These are phyloP conservation scores for Trachymyrmex septentrionalis DNA, from an alignment of 1,140 invertebrate genomes.

Conservation along the genomic window DNA sequence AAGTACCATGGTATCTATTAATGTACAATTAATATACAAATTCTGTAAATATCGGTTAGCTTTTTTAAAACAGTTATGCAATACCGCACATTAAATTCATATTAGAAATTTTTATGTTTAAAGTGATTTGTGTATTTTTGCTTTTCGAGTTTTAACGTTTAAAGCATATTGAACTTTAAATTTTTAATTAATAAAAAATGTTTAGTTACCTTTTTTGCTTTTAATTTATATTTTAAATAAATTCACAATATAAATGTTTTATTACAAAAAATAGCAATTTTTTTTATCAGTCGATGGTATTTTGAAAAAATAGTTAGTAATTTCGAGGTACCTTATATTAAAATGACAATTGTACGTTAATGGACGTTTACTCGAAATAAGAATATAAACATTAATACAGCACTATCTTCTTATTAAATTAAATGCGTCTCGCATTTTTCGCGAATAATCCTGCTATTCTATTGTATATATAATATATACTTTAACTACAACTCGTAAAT, in stretches of 20 bases:
- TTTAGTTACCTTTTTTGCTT: neutral
- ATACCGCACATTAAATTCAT: neutral
- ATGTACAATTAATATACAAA: neutral
- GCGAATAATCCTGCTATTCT: neutral
- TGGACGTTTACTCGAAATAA: neutral
- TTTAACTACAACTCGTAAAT: neutral
- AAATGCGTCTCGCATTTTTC: neutral
- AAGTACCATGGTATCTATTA: conserved; percentile 2
- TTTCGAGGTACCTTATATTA: neutral
- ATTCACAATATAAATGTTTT: neutral
- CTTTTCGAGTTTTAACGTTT: neutral
- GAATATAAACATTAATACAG: neutral
- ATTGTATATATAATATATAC: too few relatives aligned
- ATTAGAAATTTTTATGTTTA: neutral
- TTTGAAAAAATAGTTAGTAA: neutral
- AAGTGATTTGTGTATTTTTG: conserved; percentile 9
- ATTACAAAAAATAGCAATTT: neutral
- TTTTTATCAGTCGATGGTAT: neutral
- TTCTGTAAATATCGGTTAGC: neutral
- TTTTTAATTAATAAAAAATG: neutral
- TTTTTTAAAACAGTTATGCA: neutral
- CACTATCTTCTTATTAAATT: conserved; percentile 18
- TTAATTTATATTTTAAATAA: conserved; percentile 27
- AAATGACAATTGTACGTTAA: neutral
- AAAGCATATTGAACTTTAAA: neutral